Percentiles rank a stretch among this genome's conserved stretches.
phyloP scores from a whole-genome alignment of 2,797 vertebrate genomes.

The Poeciliopsis infans region DNA sequence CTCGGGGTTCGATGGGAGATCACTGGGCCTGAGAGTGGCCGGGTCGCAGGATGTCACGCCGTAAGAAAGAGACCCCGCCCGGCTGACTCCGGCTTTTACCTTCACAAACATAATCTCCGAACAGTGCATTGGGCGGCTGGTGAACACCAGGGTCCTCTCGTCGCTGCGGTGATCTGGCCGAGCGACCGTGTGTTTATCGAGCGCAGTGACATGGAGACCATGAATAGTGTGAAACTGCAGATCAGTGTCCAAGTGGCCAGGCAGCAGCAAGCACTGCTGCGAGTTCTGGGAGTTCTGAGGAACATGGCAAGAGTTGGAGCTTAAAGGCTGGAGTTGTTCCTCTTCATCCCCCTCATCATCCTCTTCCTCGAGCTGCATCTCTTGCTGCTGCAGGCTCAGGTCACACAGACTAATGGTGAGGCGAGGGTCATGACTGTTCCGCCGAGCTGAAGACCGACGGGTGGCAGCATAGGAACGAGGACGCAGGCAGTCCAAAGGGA shows the following conservation, averaged over 20 bases:
- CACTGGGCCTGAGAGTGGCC: slow-evolving; percentile 82
- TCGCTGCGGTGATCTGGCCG: slow-evolving; percentile 86
- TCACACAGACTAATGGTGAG: slow-evolving; percentile 91
- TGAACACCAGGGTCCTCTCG: slow-evolving; percentile 91
- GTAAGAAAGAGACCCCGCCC: slow-evolving; percentile 82
- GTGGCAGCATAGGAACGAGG: slow-evolving; percentile 87
- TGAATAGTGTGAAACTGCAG: slow-evolving; percentile 90
- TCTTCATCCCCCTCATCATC: slow-evolving; percentile 61
- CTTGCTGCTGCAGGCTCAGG: slow-evolving; percentile 87
- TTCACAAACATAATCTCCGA: slow-evolving; percentile 90
- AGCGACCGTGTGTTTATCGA: slow-evolving; percentile 89
- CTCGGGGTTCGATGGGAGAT: slow-evolving; percentile 89
- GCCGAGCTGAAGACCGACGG: slow-evolving; percentile 84
- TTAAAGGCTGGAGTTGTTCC: slow-evolving; percentile 56
- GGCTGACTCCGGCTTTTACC: slow-evolving; percentile 79
- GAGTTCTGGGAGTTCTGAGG: slow-evolving; percentile 94
- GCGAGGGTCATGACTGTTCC: slow-evolving; percentile 84
- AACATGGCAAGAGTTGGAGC: slow-evolving; percentile 83
- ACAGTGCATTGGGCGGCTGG: slow-evolving; percentile 85
- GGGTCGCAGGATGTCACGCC: slow-evolving; percentile 94
- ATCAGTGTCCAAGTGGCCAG: slow-evolving; percentile 86
- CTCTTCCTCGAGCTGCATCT: slow-evolving; percentile 63
- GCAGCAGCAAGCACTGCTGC: slow-evolving; percentile 88
- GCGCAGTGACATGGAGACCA: slow-evolving; percentile 83
- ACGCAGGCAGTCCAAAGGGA: slow-evolving; percentile 86